Evolutionary conservation across 2,113 vertebrate genomes (phyloP), one percentile per base, ranked within the genome.

Genomic region (Bucco capensis): DNA sequence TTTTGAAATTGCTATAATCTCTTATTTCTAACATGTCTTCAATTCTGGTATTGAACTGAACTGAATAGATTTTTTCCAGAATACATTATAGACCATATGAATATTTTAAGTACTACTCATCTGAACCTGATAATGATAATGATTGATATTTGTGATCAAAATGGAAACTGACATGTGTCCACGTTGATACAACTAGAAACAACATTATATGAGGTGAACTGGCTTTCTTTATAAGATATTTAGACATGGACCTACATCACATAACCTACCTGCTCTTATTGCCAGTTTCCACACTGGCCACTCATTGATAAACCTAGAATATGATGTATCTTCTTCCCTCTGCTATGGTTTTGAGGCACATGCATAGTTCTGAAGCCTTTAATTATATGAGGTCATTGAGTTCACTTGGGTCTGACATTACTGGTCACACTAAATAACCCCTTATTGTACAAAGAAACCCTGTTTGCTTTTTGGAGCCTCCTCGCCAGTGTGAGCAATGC

Each of bases 381-480:
- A 89, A 84, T 91, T 93, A 93, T 37, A 37, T 1, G 2, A 82
- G 62, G 91, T 75, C 66, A 73, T 22, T 31, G 81, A 94, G 70
- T 90, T 94, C 86, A 79, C 25, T 65, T 50, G 73, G 40, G 80
- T 78, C 73, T 92, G 73, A 90, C 58, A 53, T 42, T 81, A 42
- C n/a, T 61, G 44, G 21, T 88, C 1, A 0, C 31, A 57, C 22
- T 65, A n/a, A 93, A 64, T 18, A 62, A 7, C 19, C 37, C 18
- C 70, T 84, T 44, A 14, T 53, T 81, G 31, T 61, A 95, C 66
- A 86, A 94, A 92, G 86, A 70, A 92, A 19, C 38, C 62, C 74
- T 86, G 56, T 90, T 79, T 90, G 53, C 19, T 84, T 88, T 94
- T 72, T 79, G 80, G 61, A 94, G 9, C 42, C 42, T 94, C 21